Base-by-base conservation (phyloP, 2,888 invertebrate species). In the Caenorhabditis doughertyi region DNA sequence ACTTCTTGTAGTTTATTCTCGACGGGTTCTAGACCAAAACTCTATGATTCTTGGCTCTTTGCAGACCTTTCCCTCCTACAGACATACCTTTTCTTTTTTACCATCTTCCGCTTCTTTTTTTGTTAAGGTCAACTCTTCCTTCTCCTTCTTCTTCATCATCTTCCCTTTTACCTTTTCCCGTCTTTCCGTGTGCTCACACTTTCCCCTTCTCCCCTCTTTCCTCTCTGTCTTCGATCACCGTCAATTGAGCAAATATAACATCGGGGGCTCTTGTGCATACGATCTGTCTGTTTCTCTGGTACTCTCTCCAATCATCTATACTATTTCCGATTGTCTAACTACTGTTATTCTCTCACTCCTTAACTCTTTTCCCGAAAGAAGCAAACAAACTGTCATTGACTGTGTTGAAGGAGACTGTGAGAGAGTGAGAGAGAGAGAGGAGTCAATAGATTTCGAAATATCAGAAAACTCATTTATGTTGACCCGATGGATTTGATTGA, bases 371-470 rank as follows among this genome's bases (percentile, higher is more conserved):
- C 9, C 9, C 5, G 9, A 35, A 35, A n/a, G 56, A 32, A 16
- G 35, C 65, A 65, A 65, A 65, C 39, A 65, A 51, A 65, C 65
- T 65, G 65, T 65, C 65, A 47, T 29, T 49, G 29, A 47, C 44
- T 47, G 44, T 35, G 35, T 5, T 35, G 42, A 13, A 13, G 42
- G 13, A 42, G 23, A 21, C 1, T n/a, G 47, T n/a, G 13, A 7
- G 1, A 21, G 27, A 23, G 60, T 25, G 60, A 25, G 35, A 58
- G 18, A 39, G 16, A 39, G 60, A 25, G 32, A 21, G 58, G 35
- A 62, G 58, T 58, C 58, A 58, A 58, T 39, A 58, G 29, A 56
- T 58, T 58, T 58, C 39, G 58, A 58, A 58, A 58, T 58, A 39
- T 39, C 39, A 39, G 13, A 27, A 32, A 56, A 56, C 56, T 56